A percentile compares a stretch with the other conserved stretches of the same genome.
Conservation (phyloP, 1,140 invertebrate species). For the Ostrea denselamellosa region DNA sequence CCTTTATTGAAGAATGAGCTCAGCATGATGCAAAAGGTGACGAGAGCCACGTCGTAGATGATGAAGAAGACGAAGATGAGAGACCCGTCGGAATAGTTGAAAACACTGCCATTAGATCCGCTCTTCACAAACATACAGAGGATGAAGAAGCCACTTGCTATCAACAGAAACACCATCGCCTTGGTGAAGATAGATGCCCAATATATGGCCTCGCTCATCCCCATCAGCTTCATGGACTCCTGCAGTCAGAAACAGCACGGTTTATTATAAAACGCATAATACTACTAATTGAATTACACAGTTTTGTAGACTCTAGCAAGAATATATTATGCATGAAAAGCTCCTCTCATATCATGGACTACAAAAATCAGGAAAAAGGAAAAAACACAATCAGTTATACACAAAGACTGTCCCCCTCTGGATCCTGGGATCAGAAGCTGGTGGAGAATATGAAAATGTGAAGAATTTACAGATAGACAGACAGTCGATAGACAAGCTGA, state of each 20-base stretch:
- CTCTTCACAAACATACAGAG: slow-evolving; percentile 75
- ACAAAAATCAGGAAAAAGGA: too few species aligned
- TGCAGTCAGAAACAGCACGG: slow-evolving; percentile 66
- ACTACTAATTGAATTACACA: too few species aligned
- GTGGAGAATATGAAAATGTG: too few species aligned
- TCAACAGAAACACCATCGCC: slow-evolving; percentile 85
- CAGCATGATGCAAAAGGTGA: slow-evolving; percentile 81
- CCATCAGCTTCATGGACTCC: slow-evolving; percentile 95
- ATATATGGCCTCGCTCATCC: slow-evolving; percentile 88
- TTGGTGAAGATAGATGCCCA: slow-evolving; percentile 92
- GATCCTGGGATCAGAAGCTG: too few species aligned
- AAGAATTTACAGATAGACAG: too few species aligned
- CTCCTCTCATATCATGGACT: too few species aligned
- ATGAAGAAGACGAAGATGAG: slow-evolving; percentile 82
- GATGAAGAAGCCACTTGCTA: slow-evolving; percentile 81
- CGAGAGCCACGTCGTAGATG: slow-evolving; percentile 80
- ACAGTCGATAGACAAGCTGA: too few species aligned
- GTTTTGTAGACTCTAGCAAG: too few species aligned
- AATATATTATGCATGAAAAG: too few species aligned
- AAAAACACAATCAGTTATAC: too few species aligned
- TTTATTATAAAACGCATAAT: too few species aligned
- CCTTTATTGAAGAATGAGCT: slow-evolving; percentile 83
- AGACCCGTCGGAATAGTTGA: slow-evolving; percentile 79
- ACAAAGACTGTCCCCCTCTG: too few species aligned
- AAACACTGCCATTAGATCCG: slow-evolving; percentile 69